phyloP scores from a whole-genome alignment of 2,888 invertebrate genomes.

The Hirtodrosophila duncani region DNA sequence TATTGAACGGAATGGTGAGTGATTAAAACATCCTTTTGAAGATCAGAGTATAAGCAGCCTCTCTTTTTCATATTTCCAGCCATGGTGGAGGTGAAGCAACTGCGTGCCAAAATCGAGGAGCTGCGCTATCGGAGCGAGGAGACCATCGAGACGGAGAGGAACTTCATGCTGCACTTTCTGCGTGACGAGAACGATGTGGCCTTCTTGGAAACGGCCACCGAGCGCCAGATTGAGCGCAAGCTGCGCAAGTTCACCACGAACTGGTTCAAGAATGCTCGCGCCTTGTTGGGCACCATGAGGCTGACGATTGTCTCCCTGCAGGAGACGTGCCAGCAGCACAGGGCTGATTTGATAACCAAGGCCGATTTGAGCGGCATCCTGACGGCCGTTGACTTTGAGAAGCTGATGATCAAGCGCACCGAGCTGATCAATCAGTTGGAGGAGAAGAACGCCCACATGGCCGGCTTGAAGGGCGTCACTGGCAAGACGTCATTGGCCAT shows the following conservation, averaged over 20 bases:
- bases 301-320: slow-evolving; percentile 79
- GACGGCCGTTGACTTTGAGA: slow-evolving; percentile 81
- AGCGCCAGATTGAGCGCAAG: slow-evolving; percentile 74
- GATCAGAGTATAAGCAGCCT: no score
- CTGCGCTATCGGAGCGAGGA: slow-evolving; percentile 79
- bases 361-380: slow-evolving; percentile 80
- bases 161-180: slow-evolving; percentile 77
- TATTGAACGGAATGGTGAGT: slow-evolving; percentile 56
- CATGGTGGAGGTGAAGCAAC: slow-evolving; percentile 64
- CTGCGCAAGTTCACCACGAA: slow-evolving; percentile 79
- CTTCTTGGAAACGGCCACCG: slow-evolving; percentile 67
- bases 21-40: no score
- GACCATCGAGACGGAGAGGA: slow-evolving; percentile 77
- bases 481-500: slow-evolving; percentile 80
- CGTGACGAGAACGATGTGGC: slow-evolving; percentile 57
- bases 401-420: slow-evolving; percentile 80
- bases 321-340: slow-evolving; percentile 78
- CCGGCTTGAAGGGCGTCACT: slow-evolving; percentile 80
- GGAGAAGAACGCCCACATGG: slow-evolving; percentile 79
- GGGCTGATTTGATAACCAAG: slow-evolving; percentile 74
- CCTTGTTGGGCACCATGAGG: slow-evolving; percentile 80
- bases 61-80: no score
- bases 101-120: slow-evolving; percentile 79
- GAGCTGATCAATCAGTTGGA: slow-evolving; percentile 79
- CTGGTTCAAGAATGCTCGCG: slow-evolving; percentile 80